phyloP scores from a whole-genome alignment of 2,797 vertebrate genomes.

The Sebastes hubbsi region DNA sequence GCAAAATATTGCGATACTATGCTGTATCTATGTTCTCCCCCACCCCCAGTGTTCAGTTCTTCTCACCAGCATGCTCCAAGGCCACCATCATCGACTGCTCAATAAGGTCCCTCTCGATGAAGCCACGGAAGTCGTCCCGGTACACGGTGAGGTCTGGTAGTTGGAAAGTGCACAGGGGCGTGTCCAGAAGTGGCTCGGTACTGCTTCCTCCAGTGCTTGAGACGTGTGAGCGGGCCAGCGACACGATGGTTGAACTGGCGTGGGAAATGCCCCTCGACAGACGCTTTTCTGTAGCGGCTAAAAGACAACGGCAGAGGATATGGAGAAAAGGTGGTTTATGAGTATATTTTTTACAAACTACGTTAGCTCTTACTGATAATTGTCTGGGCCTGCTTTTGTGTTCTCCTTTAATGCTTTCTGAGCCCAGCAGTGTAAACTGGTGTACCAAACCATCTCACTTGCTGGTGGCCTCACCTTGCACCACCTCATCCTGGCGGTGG shows the following conservation, averaged over 20 bases:
- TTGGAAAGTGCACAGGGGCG: constrained; percentile 96
- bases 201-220: constrained; percentile 85
- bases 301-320: background rate
- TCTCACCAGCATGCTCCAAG: constrained; percentile 92
- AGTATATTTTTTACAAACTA: background rate
- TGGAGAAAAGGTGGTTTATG: background rate
- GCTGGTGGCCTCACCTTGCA: constrained; percentile 86
- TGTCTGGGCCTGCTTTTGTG: background rate
- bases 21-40: no score
- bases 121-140: constrained; percentile 92
- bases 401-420: background rate
- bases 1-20: no score
- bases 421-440: background rate
- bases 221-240: constrained; percentile 93
- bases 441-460: background rate
- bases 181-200: constrained; percentile 89
- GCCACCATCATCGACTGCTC: constrained; percentile 99
- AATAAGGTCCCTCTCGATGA: constrained; percentile 96
- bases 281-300: constrained; percentile 87
- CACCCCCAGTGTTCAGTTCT: background rate
- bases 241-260: constrained; percentile 95
- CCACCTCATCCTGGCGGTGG: constrained; percentile 91
- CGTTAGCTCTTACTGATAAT: background rate
- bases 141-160: constrained; percentile 96
- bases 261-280: constrained; percentile 95